phyloP scores from a whole-genome alignment of 2,888 invertebrate genomes.

The Mesorhabditis sp. region DNA sequence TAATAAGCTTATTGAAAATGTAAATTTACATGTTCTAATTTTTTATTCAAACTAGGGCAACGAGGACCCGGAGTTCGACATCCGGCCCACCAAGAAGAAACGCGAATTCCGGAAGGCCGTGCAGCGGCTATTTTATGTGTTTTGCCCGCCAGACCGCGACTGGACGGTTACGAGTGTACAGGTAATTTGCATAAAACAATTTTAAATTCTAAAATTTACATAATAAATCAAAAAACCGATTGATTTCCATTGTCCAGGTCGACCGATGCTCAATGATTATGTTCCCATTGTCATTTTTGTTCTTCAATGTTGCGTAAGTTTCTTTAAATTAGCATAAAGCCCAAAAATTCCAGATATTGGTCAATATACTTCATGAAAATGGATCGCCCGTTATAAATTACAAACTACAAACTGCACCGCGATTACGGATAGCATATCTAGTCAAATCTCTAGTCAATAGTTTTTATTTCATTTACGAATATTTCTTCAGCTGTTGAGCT shows the following conservation, averaged over 20 bases:
- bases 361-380: constrained; percentile 52
- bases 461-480: no score
- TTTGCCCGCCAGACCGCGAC: constrained; percentile 48
- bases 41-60: not conserved
- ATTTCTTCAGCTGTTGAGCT: no score
- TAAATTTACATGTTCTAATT: not conserved
- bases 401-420: not conserved
- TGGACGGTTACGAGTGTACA: constrained; percentile 57
- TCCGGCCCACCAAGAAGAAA: constrained; percentile 22
- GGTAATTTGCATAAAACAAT: constrained; percentile 20
- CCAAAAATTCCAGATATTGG: constrained; percentile 43
- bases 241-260: constrained; percentile 32
- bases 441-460: no score
- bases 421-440: no score
- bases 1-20: constrained; percentile 1
- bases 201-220: constrained; percentile 5
- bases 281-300: constrained; percentile 55
- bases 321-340: not conserved
- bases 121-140: constrained; percentile 24
- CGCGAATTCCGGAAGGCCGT: constrained; percentile 21
- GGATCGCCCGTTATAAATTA: constrained; percentile 48
- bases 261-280: constrained; percentile 56
- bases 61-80: constrained; percentile 8
- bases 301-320: constrained; percentile 54
- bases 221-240: constrained; percentile 5